Conservation (phyloP, 2,113 vertebrate genomes). For the Motacilla alba region DNA sequence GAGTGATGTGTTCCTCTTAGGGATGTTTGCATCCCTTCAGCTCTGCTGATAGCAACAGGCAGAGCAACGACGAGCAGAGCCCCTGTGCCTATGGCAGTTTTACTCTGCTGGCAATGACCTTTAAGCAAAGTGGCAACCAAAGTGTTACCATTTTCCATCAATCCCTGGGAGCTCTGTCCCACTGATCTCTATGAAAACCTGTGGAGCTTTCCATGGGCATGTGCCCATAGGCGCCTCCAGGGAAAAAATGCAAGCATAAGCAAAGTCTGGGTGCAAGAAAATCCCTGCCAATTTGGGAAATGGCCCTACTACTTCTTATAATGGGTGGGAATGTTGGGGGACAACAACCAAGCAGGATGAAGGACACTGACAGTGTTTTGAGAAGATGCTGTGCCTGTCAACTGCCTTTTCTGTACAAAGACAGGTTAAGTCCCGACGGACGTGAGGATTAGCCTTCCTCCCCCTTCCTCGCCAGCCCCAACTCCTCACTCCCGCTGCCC, state of each 20-base stretch:
- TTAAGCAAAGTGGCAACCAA: background rate
- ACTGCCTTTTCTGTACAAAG: background rate
- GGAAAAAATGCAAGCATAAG: background rate
- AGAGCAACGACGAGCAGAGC: background rate
- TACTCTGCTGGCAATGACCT: background rate
- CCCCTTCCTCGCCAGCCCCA: background rate
- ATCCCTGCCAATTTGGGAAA: background rate
- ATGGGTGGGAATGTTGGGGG: background rate
- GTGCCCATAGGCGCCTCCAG: background rate
- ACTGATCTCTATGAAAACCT: background rate
- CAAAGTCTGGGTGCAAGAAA: background rate
- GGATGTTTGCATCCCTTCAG: background rate
- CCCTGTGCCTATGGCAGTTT: background rate
- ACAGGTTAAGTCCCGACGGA: background rate
- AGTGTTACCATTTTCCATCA: background rate
- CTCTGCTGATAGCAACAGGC: background rate
- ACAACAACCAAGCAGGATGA: background rate
- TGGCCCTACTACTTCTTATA: background rate
- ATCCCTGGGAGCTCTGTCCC: background rate
- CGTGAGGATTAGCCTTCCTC: background rate
- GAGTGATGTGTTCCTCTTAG: background rate
- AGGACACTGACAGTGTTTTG: background rate
- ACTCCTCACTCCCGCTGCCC: accelerated
- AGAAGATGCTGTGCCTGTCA: background rate
- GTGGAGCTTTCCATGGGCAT: background rate